Conservation (phyloP, 2,797 vertebrate genomes). For the Oreortyx pictus region DNA sequence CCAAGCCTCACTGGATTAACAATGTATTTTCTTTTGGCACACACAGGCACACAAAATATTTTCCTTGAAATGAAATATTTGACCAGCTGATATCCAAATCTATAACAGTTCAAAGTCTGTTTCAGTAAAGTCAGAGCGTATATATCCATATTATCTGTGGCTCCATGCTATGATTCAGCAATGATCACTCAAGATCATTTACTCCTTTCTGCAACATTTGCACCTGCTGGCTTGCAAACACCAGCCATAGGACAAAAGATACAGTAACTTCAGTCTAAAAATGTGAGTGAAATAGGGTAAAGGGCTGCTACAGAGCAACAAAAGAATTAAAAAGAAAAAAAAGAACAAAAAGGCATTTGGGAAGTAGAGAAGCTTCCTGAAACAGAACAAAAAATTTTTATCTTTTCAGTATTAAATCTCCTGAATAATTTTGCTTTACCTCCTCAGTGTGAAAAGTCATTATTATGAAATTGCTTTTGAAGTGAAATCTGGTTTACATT, state of each 20-base stretch:
- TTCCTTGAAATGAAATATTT: slow-evolving; percentile 68
- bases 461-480: slow-evolving; percentile 19
- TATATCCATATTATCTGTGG: slow-evolving; percentile 16
- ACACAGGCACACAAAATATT: slow-evolving; percentile 1
- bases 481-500: slow-evolving; percentile 25
- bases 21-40: slow-evolving; percentile 43
- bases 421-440: slow-evolving; percentile 12
- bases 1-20: slow-evolving; percentile 64
- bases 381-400: background rate
- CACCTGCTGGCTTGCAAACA: slow-evolving; percentile 30
- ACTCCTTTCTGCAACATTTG: slow-evolving; percentile 27
- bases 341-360: background rate
- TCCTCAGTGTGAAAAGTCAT: background rate
- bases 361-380: background rate
- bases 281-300: background rate
- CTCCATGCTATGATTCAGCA: slow-evolving; percentile 42
- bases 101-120: slow-evolving; percentile 44
- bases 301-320: background rate
- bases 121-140: background rate
- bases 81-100: slow-evolving; percentile 39
- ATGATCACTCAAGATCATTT: slow-evolving; percentile 18
- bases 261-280: background rate
- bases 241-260: slow-evolving; percentile 10
- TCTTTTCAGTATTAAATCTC: background rate
- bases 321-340: background rate